phyloP scores from a whole-genome alignment of 2,113 vertebrate species.

The Narcine bancroftii region DNA sequence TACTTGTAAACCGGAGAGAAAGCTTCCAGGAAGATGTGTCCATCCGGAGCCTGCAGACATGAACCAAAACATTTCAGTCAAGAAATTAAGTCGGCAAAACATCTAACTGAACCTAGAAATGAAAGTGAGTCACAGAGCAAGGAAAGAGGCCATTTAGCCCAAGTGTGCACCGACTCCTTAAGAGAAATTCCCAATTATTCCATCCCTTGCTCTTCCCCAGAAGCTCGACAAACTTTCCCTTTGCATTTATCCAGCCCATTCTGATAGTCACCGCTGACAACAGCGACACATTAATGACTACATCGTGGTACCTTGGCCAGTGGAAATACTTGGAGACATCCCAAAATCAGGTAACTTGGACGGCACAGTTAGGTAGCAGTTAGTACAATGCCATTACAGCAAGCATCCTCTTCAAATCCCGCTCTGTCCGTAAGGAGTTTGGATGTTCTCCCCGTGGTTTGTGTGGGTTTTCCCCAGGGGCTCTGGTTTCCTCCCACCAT shows the following conservation, averaged over 20 bases:
- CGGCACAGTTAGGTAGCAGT: too few relatives aligned
- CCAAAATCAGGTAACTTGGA: too few relatives aligned
- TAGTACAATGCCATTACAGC: too few relatives aligned
- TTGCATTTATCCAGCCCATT: neutral
- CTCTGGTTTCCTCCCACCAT: too few relatives aligned
- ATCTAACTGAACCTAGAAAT: too few relatives aligned
- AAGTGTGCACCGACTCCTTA: neutral
- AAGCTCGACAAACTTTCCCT: neutral
- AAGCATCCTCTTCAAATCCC: too few relatives aligned
- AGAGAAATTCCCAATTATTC: neutral
- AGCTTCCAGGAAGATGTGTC: constrained; percentile 92
- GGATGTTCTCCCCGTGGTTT: too few relatives aligned
- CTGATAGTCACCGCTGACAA: neutral
- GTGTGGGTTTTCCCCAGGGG: too few relatives aligned
- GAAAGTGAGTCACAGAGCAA: neutral
- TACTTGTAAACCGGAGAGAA: constrained; percentile 96
- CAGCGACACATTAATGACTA: too few relatives aligned
- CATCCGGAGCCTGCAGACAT: constrained; percentile 79
- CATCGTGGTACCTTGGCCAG: too few relatives aligned
- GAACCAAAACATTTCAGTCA: neutral
- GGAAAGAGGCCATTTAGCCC: neutral
- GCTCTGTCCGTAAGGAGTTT: too few relatives aligned
- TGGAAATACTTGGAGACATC: too few relatives aligned
- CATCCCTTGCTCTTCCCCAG: neutral
- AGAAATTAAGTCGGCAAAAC: neutral